A percentile compares a stretch with the other conserved stretches of the same genome.
Evolutionary conservation across 1,140 invertebrate genomes (phyloP).

Genomic region (Chrysomallon squamiferum): DNA sequence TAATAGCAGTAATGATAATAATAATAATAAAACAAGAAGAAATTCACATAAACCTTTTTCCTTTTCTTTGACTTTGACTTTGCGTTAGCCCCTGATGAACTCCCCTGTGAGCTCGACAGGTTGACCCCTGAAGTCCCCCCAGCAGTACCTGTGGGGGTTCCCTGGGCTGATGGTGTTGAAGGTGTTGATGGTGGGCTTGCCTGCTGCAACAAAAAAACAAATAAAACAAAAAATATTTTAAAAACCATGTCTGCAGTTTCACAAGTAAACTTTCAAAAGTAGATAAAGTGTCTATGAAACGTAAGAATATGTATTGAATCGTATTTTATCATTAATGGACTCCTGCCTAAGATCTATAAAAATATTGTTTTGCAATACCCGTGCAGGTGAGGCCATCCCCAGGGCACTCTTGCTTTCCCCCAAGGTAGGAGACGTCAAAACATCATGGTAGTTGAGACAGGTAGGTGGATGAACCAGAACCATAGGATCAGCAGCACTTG

Average conservation of each 20-base stretch:
- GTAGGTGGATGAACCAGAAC: slow-evolving; percentile 41
- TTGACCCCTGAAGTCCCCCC: background rate
- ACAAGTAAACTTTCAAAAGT: too few species aligned
- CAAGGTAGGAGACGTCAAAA: slow-evolving; percentile 13
- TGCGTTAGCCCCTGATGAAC: background rate
- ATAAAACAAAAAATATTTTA: too few species aligned
- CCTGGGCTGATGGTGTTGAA: slow-evolving; percentile 6
- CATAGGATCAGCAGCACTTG: slow-evolving; percentile 65
- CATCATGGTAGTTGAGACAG: slow-evolving; percentile 47
- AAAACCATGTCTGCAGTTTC: too few species aligned
- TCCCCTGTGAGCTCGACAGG: slow-evolving; percentile 1
- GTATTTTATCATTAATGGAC: too few species aligned
- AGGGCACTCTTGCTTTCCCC: slow-evolving; percentile 5
- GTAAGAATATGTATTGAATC: too few species aligned
- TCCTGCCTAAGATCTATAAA: too few species aligned
- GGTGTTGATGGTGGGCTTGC: slow-evolving; percentile 42
- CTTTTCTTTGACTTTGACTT: slow-evolving; percentile 47
- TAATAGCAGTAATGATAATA: too few species aligned
- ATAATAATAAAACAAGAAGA: too few species aligned
- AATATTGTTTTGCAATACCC: slow-evolving; percentile 7
- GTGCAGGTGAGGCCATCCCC: slow-evolving; percentile 1
- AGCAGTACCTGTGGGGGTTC: slow-evolving; percentile 1
- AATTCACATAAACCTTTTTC: slow-evolving; percentile 50
- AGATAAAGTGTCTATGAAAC: too few species aligned
- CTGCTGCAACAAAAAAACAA: slow-evolving; percentile 7